Evolutionary conservation across 2,888 invertebrate species (phyloP), one percentile per base, ranked within the genome.

Genomic region (Lypha dubia): DNA sequence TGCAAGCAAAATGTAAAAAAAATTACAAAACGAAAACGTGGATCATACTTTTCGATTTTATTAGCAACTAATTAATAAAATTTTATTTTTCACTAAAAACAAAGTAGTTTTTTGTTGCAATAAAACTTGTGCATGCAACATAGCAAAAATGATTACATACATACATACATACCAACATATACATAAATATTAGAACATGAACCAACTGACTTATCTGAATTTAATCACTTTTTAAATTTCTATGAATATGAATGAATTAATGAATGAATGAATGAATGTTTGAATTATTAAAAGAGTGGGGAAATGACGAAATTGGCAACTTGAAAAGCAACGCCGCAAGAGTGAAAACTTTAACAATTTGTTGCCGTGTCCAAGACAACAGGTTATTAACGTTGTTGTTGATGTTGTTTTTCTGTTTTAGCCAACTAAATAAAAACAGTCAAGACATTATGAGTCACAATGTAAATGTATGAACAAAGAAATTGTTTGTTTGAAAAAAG

Each of bases 291-390:
- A 22, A 20, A 8, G n/a, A 7, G n/a, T 4, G 8, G 20, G 49
- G 38, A 32, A 41, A 49, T 65, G 20, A 58, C 38, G 35, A 41
- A 73, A 65, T 73, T 70, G 75, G 51, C 58, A 71, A 62, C 8
- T 51, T 22, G 11, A 22, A 58, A 9, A 53, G 28, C 20, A 20
- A 67, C 13, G 7, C 28, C 44, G 41, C 56, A 71, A 77, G 53
- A 84, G 84, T 84, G 80, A 81, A 84, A 84, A 77, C 62, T 76
- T 35, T 53, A 73, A 6, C 11, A 9, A 63, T 53, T 28, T 73
- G 35, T 68, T 67, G 62, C 65, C 70, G 24, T 41, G 44, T 74
- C 38, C 56, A 70, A 65, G 17, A 49, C 56, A 81, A 76, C 84
- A 80, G 68, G 80, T 80, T 84, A 62, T 73, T 73, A 28, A 68